Evolutionary conservation across 2,113 vertebrate genomes (phyloP), one percentile per base, ranked within the genome.

Genomic region (Thalassarche chlororhynchos): DNA sequence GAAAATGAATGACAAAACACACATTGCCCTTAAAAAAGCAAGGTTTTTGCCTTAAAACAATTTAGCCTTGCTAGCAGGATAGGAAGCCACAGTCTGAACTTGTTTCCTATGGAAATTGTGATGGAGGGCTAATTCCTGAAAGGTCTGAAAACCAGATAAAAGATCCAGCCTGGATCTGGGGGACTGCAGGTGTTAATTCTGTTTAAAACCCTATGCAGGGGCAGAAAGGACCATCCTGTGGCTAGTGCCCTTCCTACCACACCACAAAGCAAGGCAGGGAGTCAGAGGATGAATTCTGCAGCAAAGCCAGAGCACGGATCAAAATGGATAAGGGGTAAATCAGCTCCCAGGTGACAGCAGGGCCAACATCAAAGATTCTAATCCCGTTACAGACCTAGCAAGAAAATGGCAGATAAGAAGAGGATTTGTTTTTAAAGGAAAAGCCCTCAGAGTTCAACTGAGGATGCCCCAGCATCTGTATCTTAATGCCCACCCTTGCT

Each of bases 261-360:
- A 60, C 21, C 34, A 10, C 14, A 57, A 40, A 91, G 23, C 57
- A 55, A 46, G 61, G 12, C 70, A 49, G 28, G 29, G 64, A 91
- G 31, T 38, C 28, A 42, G 34, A 29, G 47, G 24, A 60, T 36
- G 42, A 55, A 64, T 55, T 79, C 38, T 18, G 16, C 24, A 54
- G 57, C 47, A 49, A 83, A 94, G 11, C 40, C 42, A 26, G 12
- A n/a, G 4, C 25, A 15, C 3, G 64, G 49, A 32, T 36, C 47
- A 21, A 44, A 62, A 64, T 2, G 57, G 58, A 54, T 85, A 61
- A 78, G 38, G 66, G 61, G 12, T 58, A 64, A 91, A 14, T 25
- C 93, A 93, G 42, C 34, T 81, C 94, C 93, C 78, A 77, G 20
- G 54, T 74, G 72, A 58, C 74, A 52, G 42, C 81, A 74, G 24